Base-by-base conservation (phyloP, 2,888 invertebrate species). In the Orchesellides sinensis region DNA sequence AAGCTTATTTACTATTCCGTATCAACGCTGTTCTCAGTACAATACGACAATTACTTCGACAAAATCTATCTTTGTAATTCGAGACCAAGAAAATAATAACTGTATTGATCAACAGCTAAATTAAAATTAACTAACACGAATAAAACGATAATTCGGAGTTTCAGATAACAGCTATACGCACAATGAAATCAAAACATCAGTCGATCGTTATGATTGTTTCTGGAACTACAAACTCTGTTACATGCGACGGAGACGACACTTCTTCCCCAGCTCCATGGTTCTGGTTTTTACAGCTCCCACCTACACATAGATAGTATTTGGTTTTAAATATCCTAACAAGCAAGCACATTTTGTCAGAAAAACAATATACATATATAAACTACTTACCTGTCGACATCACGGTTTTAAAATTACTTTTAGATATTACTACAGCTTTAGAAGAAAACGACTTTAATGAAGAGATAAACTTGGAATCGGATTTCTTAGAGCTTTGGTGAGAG, bases 391-490 rank as follows among this genome's bases (percentile, higher is more conserved):
- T 40, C 14, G 40, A 40, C 2, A 5, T 8, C 40, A 40, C 10
- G 40, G 40, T 8, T 5, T 2, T 40, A 10, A 8, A 40, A 40
- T 56, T 65, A 77, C 77, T 65, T 63, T 47, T 14, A 29, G 73
- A 19, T 17, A 49, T n/a, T n/a, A n/a, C n/a, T n/a, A n/a, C n/a
- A n/a, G n/a, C 32, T 29, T 23, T 47, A 12, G 56, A 8, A 23
- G 66, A 4, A 27, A 66, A 52, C 6, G 68, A 61, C 29, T 78
- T 78, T 8, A 78, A 17, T 5, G 78, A 78, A 0, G 69, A 61
- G 17, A 78, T 6, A 4, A 69, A 45, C 45, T 49, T 52, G n/a
- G 74, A 54, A 14, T 40, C 35, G 25, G 65, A 54, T 19, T 40
- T 63, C 40, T 59, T 23, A 27, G 59, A 45, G 29, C 23, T 32